phyloP scores from a whole-genome alignment of 2,797 vertebrate genomes.

The Xiphorhynchus erythropygius region DNA sequence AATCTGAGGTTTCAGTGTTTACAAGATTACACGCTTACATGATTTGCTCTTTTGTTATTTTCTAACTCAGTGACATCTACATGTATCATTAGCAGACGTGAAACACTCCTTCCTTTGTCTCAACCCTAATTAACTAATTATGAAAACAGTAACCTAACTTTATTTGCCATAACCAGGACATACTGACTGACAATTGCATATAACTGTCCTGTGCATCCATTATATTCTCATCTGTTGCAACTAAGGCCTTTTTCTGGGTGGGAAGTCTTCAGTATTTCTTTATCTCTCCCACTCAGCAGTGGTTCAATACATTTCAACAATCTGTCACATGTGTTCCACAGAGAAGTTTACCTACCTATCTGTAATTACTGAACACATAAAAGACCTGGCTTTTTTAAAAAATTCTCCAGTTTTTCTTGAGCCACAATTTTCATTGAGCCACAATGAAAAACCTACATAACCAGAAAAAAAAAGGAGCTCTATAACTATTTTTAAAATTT shows the following conservation, averaged over 20 bases:
- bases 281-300: background rate
- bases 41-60: background rate
- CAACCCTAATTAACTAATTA: background rate
- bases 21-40: background rate
- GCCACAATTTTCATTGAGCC: background rate
- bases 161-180: background rate
- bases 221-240: background rate
- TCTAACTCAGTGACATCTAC: background rate
- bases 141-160: background rate
- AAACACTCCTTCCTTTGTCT: background rate
- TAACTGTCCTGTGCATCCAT: background rate
- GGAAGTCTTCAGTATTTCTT: background rate
- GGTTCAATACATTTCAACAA: background rate
- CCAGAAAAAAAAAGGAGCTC: accelerated
- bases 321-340: background rate
- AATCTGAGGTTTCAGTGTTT: conserved; percentile 20
- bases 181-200: background rate
- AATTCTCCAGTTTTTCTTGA: background rate
- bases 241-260: background rate
- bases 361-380: background rate
- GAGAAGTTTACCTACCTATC: background rate
- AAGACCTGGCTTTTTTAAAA: background rate
- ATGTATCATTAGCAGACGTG: background rate
- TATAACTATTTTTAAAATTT: background rate
- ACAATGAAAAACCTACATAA: background rate